Evolutionary conservation across 2,113 vertebrate species (phyloP).

Genomic region (Paralichthys olivaceus): DNA sequence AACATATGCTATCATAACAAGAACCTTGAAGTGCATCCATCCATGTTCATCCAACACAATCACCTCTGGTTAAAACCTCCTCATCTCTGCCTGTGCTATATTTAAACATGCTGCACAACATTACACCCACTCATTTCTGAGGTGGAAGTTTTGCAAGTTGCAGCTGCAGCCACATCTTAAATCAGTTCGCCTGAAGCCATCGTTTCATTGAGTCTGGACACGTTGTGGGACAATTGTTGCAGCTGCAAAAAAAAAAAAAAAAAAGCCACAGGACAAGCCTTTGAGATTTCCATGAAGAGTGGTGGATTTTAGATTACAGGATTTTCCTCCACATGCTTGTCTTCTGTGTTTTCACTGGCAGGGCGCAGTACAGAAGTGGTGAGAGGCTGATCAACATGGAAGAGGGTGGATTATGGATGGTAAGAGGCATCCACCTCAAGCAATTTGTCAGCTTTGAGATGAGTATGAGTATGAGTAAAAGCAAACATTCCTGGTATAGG

Average conservation of each 20-base stretch:
- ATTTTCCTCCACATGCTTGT: slow-evolving; percentile 50
- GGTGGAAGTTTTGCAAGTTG: not conserved
- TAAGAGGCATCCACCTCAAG: slow-evolving; percentile 66
- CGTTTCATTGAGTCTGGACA: slow-evolving; percentile 7
- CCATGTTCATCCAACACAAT: not conserved
- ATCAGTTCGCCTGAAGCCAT: slow-evolving; percentile 17
- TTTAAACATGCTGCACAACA: not conserved
- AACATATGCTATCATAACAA: not conserved
- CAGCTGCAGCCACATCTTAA: slow-evolving; percentile 40
- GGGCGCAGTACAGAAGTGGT: slow-evolving; percentile 57
- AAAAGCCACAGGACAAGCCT: slow-evolving; percentile 51
- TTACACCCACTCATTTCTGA: slow-evolving; percentile 13
- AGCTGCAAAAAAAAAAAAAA: slow-evolving; percentile 42
- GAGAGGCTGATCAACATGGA: slow-evolving; percentile 64
- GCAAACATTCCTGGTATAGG: slow-evolving; percentile 67
- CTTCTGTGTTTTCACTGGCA: slow-evolving; percentile 70
- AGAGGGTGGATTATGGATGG: slow-evolving; percentile 74
- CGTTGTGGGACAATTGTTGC: slow-evolving; percentile 56
- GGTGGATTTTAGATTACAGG: slow-evolving; percentile 68
- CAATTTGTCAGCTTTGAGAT: slow-evolving; percentile 72
- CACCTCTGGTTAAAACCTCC: not conserved
- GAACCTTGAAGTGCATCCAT: not conserved
- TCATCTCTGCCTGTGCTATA: not conserved
- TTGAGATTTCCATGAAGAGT: slow-evolving; percentile 58
- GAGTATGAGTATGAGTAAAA: too few relatives aligned